phyloP scores from a whole-genome alignment of 1,140 invertebrate genomes.

The Paraescarpia echinospica region DNA sequence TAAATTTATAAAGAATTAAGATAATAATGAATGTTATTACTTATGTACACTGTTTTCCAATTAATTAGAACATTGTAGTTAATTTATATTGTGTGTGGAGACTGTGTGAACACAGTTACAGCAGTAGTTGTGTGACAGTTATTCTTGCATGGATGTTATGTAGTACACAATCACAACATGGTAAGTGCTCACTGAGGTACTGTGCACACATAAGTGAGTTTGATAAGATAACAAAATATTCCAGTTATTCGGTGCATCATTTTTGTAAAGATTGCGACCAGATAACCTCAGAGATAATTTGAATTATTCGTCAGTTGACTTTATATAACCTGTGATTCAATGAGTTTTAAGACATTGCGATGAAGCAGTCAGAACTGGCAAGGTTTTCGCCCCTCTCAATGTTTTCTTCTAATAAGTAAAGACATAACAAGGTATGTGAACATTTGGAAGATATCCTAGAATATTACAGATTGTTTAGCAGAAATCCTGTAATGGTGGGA shows the following conservation, averaged over 20 bases:
- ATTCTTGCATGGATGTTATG: neutral
- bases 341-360: neutral
- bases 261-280: too few relatives aligned
- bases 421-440: neutral
- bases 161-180: neutral
- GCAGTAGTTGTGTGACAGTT: too few relatives aligned
- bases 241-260: neutral
- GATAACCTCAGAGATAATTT: too few relatives aligned
- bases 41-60: neutral
- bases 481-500: neutral
- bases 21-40: neutral
- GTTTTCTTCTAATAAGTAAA: neutral
- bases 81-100: too few relatives aligned
- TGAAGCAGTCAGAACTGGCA: neutral
- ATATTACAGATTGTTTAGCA: neutral
- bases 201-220: neutral
- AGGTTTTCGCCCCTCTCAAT: neutral
- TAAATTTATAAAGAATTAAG: neutral
- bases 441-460: neutral
- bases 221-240: neutral
- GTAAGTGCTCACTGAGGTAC: neutral
- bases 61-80: neutral
- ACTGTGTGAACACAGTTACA: too few relatives aligned
- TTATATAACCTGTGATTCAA: neutral
- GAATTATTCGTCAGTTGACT: neutral